Evolutionary conservation across 1,140 invertebrate genomes (phyloP), one percentile per base, ranked within the genome.

Genomic region (Pogonus chalceus): DNA sequence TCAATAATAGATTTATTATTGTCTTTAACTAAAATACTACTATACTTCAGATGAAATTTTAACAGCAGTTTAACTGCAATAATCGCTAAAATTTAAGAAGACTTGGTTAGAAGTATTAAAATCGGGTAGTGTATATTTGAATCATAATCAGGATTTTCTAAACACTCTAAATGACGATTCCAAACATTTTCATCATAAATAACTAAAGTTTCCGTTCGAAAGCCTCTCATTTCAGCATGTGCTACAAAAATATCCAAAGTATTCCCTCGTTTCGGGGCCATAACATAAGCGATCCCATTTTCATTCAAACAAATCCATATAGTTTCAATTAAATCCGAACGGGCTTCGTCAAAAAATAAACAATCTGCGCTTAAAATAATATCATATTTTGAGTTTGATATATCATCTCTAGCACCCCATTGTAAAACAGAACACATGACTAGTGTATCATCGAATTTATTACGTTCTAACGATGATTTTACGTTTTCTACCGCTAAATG

Each of bases 331-430:
- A 92, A 70, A 59, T 85, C 82, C 24, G 77, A 67, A 49, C 88
- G 73, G 0, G 80, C 81, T 43, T 89, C 86, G 65, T 90, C 87
- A 70, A 90, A 92, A 71, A 90, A 92, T 39, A 90, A 67, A 68
- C 88, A 90, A 67, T 89, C 87, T 7, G 88, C 86, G 61, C 83
- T 86, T 1, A 90, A 67, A 24, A 90, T 79, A 20, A 82, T 72
- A 69, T 90, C 86, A 68, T 82, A 88, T 14, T 54, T 53, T 20
- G 59, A 57, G 23, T 66, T 63, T 0, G 62, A 53, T 10, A 53
- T 23, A 2, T 58, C 51, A 26, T 67, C 62, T 51, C 71, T 37
- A 1, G 56, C 54, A 21, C 60, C 70, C 78, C 78, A 80, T 62
- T 78, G 71, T 1, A 80, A 60, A 10, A 79, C 71, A 7, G 62